Percentiles rank a stretch among this genome's conserved stretches.
These are phyloP conservation scores for Geodia barretti DNA, from an alignment of 37 sponge, comb jelly and placozoan species.

Conservation along the genomic window DNA sequence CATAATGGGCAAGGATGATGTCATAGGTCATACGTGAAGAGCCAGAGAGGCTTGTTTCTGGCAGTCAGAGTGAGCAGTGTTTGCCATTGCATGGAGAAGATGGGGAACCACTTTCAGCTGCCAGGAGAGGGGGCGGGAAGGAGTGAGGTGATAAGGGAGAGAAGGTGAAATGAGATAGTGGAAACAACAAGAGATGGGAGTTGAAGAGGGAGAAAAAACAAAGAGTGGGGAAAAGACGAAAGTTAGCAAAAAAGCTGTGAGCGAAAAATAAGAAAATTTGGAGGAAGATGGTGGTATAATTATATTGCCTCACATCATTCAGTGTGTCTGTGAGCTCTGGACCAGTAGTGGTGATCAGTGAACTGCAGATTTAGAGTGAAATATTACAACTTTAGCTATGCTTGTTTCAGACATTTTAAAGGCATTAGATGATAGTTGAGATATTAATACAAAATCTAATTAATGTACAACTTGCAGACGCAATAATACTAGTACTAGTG, in stretches of 20 bases:
- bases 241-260: too few relatives aligned
- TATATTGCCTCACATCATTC: conserved; percentile 26
- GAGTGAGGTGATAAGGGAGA: neutral
- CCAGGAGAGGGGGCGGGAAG: neutral
- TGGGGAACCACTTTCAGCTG: conserved; percentile 75
- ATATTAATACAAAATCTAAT: too few relatives aligned
- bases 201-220: neutral
- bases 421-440: neutral
- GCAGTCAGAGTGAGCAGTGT: conserved; percentile 66
- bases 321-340: conserved; percentile 7
- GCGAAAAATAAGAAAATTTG: neutral
- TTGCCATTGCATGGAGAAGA: conserved; percentile 85
- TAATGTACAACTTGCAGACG: too few relatives aligned
- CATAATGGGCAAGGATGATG: too few relatives aligned
- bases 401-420: too few relatives aligned
- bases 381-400: too few relatives aligned
- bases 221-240: too few relatives aligned
- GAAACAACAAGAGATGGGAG: neutral
- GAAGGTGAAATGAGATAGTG: neutral
- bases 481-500: too few relatives aligned
- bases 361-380: too few relatives aligned
- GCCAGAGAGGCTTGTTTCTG: conserved; percentile 89
- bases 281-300: neutral
- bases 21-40: conserved; percentile 66
- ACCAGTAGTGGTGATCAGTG: neutral